Evolutionary conservation across 64 coral and sea anemone species (phyloP).

Genomic region (Dendrophyllia cribrosa): DNA sequence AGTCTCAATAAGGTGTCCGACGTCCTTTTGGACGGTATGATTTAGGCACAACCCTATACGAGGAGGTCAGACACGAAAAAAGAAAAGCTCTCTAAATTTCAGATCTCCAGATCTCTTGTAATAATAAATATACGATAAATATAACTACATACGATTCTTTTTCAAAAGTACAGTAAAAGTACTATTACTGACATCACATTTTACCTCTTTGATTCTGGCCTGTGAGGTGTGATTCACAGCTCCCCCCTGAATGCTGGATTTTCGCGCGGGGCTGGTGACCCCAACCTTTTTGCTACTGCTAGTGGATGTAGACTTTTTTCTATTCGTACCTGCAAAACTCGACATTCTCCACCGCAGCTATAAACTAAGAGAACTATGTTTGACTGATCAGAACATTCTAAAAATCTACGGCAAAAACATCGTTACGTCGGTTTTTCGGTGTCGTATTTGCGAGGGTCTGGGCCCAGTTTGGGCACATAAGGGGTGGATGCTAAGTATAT

Average conservation of each 20-base stretch:
- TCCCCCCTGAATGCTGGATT: neutral
- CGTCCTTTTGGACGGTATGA: too few species aligned
- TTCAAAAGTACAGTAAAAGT: too few species aligned
- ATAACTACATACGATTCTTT: too few species aligned
- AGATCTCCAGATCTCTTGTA: too few species aligned
- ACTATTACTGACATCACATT: neutral
- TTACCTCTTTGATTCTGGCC: conserved; percentile 32
- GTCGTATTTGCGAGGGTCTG: neutral
- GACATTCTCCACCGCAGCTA: neutral
- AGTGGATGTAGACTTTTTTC: conserved; percentile 13
- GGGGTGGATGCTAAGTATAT: conserved; percentile 28
- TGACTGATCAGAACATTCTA: neutral
- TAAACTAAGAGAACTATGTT: neutral
- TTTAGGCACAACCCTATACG: too few species aligned
- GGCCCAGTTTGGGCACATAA: neutral
- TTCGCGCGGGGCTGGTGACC: neutral
- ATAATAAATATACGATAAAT: too few species aligned
- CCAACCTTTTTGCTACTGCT: neutral
- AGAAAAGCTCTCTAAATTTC: too few species aligned
- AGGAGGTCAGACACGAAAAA: too few species aligned
- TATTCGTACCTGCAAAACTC: neutral
- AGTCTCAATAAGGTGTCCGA: too few species aligned
- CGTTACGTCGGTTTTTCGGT: too few species aligned
- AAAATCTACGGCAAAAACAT: neutral
- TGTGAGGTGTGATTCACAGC: conserved; percentile 3